Conservation (phyloP, 2,888 invertebrate genomes). For the Pseudococcus viburni region DNA sequence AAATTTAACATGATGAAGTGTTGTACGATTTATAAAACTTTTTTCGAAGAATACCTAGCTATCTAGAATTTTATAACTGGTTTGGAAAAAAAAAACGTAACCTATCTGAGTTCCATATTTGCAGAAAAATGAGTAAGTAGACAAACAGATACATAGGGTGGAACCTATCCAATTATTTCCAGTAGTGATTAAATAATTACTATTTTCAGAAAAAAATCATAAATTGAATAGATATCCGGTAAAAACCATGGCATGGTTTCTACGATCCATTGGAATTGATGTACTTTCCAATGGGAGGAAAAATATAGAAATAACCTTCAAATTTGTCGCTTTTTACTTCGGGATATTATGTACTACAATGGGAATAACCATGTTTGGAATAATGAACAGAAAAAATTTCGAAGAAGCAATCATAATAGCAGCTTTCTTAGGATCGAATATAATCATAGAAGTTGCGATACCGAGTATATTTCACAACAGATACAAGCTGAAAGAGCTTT, state of each 20-base stretch:
- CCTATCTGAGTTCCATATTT: too few species aligned
- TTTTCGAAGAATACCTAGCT: too few species aligned
- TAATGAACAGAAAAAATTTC: slow-evolving; percentile 12
- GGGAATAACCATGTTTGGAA: slow-evolving; percentile 9
- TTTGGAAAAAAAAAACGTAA: too few species aligned
- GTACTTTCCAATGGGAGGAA: background rate
- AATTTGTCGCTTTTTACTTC: background rate
- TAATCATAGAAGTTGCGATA: background rate
- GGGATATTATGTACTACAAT: background rate
- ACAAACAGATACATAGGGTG: too few species aligned
- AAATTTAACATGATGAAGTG: too few species aligned
- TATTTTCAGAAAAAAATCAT: background rate
- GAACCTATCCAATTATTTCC: too few species aligned
- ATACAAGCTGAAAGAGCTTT: background rate
- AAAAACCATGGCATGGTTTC: slow-evolving; percentile 18
- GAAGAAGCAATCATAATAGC: slow-evolving; percentile 40
- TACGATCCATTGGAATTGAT: background rate
- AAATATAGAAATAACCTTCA: background rate
- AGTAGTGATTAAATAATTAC: too few species aligned
- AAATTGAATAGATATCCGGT: background rate
- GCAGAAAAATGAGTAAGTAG: too few species aligned
- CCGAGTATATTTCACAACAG: slow-evolving; percentile 6
- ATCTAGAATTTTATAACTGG: too few species aligned
- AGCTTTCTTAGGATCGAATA: slow-evolving; percentile 28
- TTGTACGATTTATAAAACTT: too few species aligned